phyloP scores from a whole-genome alignment of 2,113 vertebrate genomes.

The Psettodes erumei region DNA sequence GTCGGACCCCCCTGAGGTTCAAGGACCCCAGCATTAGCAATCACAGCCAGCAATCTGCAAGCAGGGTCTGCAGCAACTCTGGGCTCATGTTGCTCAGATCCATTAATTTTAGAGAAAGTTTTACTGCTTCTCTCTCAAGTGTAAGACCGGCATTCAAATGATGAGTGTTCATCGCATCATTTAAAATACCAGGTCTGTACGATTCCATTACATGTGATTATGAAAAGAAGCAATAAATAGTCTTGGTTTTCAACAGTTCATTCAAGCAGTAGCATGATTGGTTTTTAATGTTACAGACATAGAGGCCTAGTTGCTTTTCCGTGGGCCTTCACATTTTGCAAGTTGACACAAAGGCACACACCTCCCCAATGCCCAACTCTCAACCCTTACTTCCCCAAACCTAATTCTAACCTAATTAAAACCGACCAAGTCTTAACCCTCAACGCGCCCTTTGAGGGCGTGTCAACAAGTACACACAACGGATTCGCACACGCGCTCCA shows the following conservation, averaged over 20 bases:
- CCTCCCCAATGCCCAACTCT: no score
- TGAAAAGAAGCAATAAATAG: background rate
- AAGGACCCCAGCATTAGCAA: background rate
- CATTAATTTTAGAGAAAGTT: constrained; percentile 6
- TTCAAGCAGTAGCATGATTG: background rate
- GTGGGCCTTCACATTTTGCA: no score
- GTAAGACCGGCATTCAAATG: background rate
- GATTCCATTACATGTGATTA: background rate
- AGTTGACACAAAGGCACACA: no score
- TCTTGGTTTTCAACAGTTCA: background rate
- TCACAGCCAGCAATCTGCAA: background rate
- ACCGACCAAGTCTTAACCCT: no score
- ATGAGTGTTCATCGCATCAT: background rate
- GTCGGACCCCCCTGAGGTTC: background rate
- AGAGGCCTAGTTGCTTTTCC: background rate
- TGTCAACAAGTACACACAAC: no score
- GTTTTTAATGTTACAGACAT: constrained; percentile 3
- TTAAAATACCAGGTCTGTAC: background rate
- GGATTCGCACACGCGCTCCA: background rate
- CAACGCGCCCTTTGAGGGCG: no score
- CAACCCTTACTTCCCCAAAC: no score
- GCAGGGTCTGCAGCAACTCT: background rate
- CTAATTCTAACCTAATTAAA: no score
- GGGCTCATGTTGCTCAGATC: background rate
- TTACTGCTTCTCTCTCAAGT: no score